Evolutionary conservation across 2,797 vertebrate species (phyloP).

Genomic region (Dipus sagitta): DNA sequence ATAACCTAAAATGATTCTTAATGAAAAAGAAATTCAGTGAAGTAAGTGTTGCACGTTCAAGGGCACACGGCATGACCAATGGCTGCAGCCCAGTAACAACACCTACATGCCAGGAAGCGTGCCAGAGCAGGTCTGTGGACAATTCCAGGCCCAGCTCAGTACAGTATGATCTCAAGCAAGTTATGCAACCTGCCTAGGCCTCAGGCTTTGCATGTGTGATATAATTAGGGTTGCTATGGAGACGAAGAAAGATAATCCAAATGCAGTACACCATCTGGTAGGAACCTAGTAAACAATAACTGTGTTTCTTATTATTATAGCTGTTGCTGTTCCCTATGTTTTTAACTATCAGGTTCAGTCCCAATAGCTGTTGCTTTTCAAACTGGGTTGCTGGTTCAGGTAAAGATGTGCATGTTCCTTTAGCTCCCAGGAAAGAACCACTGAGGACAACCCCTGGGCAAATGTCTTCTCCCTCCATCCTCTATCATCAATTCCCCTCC

Average conservation of each 20-base stretch:
- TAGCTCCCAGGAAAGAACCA: neutral
- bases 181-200: neutral
- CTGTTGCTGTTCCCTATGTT: neutral
- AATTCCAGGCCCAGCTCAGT: too few species aligned
- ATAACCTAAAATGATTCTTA: neutral
- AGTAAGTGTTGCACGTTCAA: neutral
- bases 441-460: neutral
- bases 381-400: neutral
- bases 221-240: neutral
- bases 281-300: slow-evolving; percentile 14
- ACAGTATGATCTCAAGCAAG: neutral
- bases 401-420: neutral
- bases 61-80: rapidly evolving
- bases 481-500: neutral
- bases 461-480: neutral
- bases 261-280: neutral
- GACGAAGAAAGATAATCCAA: slow-evolving; percentile 58
- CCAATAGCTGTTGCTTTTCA: neutral
- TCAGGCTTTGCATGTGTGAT: neutral
- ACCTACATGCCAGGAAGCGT: rapidly evolving
- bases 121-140: neutral
- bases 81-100: neutral
- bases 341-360: slow-evolving; percentile 36
- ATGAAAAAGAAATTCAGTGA: neutral
- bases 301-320: neutral